Base-by-base conservation (phyloP, 1,140 invertebrate genomes). In the Lordiphosa collinella region DNA sequence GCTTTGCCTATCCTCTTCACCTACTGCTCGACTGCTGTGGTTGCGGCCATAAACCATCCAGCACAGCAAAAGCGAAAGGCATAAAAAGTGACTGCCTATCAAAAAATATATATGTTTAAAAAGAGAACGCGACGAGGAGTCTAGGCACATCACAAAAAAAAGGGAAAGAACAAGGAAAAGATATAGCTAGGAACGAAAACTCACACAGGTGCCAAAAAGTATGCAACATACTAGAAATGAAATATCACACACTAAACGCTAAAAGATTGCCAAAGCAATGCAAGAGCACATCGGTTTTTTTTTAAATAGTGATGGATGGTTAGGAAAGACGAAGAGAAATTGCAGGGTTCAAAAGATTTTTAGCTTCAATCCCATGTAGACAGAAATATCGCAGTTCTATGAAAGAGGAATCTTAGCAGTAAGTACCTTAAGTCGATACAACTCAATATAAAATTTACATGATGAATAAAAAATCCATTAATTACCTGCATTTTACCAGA, bases 41-140 rank as follows among this genome's bases (percentile, higher is more conserved):
- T 82, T 80, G 66, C 62, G 67, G 76, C 76, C 62, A 80, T 80
- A 80, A 80, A 80, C 82, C 60, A 72, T 59, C 51, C 58, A 57
- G 38, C 35, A 55, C 34, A 53, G 54, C 59, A 40, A 36, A 56
- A 51, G 60, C 57, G 57, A 68, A 68, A 68, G 66, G 71, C 78
- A 80, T 76, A 80, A 80, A 80, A 80, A 82, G 61, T 72, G 71
- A 80, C 76, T 69, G 76, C 66, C 73, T 82, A 75, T 76, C 76
- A 80, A 82, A 80, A 80, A 82, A 82, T 71, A 74, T 75, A 66
- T 66, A 57, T 56, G 18, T 61, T 32, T 10, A 32, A 4, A 40
- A 31, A 31, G 11, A 7, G n/a, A 10, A 3, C 9, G 37, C n/a
- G 18, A 31, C 50, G 8, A 11, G 14, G 44, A 46, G n/a, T 36